Evolutionary conservation across 2,797 vertebrate genomes (phyloP).

Genomic region (Ptychobarbus kaznakovi): DNA sequence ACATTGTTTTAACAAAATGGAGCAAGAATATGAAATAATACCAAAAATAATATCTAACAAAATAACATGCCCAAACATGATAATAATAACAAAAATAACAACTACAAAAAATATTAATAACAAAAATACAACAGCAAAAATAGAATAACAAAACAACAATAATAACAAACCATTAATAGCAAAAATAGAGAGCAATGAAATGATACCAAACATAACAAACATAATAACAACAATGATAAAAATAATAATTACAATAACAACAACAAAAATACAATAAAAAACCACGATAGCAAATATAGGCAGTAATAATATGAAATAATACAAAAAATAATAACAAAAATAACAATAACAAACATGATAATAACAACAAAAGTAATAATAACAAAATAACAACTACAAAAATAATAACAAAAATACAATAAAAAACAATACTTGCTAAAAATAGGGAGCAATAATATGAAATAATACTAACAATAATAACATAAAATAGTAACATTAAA

Average conservation of each 20-base stretch:
- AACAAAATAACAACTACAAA: no score
- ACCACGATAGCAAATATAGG: no score
- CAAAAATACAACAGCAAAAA: background rate
- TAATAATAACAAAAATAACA: background rate
- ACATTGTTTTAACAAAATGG: background rate
- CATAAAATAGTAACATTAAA: no score
- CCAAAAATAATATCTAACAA: background rate
- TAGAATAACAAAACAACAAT: no score
- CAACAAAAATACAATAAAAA: no score
- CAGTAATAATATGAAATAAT: no score
- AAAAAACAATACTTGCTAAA: background rate
- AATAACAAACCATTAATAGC: no score
- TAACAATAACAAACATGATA: background rate
- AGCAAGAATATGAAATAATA: background rate
- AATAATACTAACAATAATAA: background rate
- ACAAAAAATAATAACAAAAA: background rate
- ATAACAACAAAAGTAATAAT: background rate
- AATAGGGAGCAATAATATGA: background rate
- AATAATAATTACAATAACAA: no score
- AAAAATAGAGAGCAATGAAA: background rate
- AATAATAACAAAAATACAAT: background rate
- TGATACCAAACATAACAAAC: background rate
- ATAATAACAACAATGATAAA: no score
- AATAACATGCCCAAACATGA: background rate
- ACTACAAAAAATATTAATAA: no score